Evolutionary conservation across 2,113 vertebrate species (phyloP), one percentile per base, ranked within the genome.

Genomic region (Paraplagusia blochii): DNA sequence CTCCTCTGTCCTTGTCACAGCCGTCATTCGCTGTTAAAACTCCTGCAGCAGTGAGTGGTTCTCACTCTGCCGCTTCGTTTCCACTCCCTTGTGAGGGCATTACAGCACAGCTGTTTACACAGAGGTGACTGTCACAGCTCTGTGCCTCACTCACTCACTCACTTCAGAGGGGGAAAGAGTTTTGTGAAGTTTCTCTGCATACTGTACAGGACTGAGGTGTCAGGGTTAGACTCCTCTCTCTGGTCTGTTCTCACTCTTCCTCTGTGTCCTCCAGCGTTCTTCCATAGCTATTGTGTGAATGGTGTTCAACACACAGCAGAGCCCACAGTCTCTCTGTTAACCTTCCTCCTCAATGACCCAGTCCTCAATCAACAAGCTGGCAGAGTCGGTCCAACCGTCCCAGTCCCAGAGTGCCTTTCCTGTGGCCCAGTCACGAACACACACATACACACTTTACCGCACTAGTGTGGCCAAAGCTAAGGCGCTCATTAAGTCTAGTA

Each of bases 391-490:
- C 60, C 42, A 60, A 72, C 61, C 72, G 78, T 83, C 63, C 84
- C 80, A 65, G 84, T 58, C 78, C 81, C 83, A 76, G 73, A 84
- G 84, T 82, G 81, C 74, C 78, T 86, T 84, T 86, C 74, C 80
- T 16, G 54, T 69, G 66, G 61, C 51, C 52, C 38, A 58, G 44
- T 14, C 47, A 50, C 22, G 5, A 22, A 50, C 47, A 34, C 48
- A 58, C 29, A 61, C 36, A 53, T 57, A 49, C 17, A 47, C 22
- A 66, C 43, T 57, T 48, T 65, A 18, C 38, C 61, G 53, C 51
- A 35, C 53, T 48, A 66, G 76, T 85, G 76, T 71, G 68, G 48
- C 55, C 8, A 29, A 62, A 79, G 56, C 61, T 76, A 47, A 62
- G 69, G 80, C 69, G 58, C 64, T 68, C 57, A 68, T 65, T 42